Conservation (phyloP, 1,140 invertebrate species). For the Eupristina koningsbergeri region DNA sequence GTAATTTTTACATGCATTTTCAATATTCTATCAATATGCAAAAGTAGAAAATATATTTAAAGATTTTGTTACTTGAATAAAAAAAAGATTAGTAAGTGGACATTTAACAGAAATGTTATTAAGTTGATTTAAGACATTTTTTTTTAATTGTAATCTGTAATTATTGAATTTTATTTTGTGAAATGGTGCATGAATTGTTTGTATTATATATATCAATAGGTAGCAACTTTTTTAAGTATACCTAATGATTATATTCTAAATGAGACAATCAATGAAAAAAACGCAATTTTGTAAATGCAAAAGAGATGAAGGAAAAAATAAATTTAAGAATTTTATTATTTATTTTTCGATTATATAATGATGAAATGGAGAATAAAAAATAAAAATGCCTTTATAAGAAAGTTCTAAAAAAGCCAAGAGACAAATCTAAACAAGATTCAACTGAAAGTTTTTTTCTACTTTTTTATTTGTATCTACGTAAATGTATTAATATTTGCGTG, state of each 20-base stretch:
- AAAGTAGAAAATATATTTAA: neutral
- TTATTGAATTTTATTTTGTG: neutral
- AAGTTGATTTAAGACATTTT: neutral
- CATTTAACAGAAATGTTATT: neutral
- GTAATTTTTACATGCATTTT: neutral
- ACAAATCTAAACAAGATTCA: neutral
- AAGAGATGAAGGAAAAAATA: neutral
- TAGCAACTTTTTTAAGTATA: neutral
- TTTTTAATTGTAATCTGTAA: neutral
- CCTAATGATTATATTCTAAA: neutral
- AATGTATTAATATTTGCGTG: no score
- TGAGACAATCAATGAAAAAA: neutral
- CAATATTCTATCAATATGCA: neutral
- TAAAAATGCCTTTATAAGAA: neutral
- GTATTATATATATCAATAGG: no score
- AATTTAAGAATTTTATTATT: conserved; percentile 1
- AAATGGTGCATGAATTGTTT: neutral
- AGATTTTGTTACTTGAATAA: neutral
- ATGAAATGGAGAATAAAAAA: neutral
- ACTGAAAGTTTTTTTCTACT: neutral
- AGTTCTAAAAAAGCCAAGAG: neutral
- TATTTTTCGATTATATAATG: neutral
- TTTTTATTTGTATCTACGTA: no score
- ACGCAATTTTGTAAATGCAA: neutral
- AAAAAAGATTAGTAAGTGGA: neutral